phyloP scores from a whole-genome alignment of 2,888 invertebrate species.

The Chrysodeixis includens region DNA sequence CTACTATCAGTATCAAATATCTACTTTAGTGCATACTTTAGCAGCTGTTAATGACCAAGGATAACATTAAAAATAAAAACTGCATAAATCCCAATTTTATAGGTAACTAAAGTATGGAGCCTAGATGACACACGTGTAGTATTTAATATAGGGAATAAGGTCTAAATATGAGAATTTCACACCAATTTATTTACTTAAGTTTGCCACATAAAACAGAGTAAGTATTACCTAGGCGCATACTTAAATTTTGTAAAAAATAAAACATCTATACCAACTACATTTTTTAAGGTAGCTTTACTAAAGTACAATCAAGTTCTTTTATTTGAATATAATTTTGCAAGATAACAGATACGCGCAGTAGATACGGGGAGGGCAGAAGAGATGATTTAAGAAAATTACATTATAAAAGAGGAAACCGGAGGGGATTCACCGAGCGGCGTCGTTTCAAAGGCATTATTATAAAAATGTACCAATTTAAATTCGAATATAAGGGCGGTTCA shows the following conservation, averaged over 20 bases:
- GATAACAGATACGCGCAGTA: constrained; percentile 61
- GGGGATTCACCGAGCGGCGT: constrained; percentile 74
- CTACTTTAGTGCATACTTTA: background rate
- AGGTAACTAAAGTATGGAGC: background rate
- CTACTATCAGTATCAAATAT: background rate
- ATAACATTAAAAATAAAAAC: background rate
- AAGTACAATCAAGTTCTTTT: constrained; percentile 8
- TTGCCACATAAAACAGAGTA: no score
- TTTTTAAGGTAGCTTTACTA: background rate
- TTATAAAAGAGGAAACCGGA: constrained; percentile 78
- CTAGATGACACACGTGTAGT: background rate
- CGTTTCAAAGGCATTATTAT: constrained; percentile 81
- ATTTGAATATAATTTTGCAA: constrained; percentile 52
- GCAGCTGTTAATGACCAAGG: background rate
- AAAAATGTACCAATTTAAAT: constrained; percentile 86
- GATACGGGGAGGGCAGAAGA: constrained; percentile 69
- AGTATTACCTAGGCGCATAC: no score
- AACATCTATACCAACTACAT: no score
- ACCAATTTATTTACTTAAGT: no score
- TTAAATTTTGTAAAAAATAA: no score
- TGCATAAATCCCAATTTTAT: background rate
- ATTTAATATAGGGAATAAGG: no score
- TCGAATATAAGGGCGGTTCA: constrained; percentile 78
- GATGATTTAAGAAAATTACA: constrained; percentile 88
- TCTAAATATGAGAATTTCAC: no score